These are phyloP conservation scores for Andrena fulva DNA, from an alignment of 2,888 invertebrate species.

Conservation along the genomic window DNA sequence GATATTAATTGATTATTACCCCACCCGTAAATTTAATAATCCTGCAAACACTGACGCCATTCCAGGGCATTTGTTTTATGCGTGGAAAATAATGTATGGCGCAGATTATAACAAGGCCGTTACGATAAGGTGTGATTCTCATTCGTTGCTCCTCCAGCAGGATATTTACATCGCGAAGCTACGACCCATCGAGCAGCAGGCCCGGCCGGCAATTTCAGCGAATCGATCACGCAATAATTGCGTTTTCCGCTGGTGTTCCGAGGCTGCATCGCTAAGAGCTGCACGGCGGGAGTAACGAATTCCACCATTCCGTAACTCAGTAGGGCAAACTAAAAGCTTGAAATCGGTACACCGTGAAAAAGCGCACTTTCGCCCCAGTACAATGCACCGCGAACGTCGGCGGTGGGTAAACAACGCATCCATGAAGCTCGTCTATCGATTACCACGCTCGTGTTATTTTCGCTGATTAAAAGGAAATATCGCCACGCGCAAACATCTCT, in stretches of 20 bases:
- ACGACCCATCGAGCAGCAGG: constrained; percentile 14
- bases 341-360: constrained; percentile 61
- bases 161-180: too few relatives aligned
- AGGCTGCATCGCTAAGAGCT: background rate
- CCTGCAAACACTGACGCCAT: background rate
- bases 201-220: background rate
- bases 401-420: constrained; percentile 38
- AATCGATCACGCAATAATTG: background rate
- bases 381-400: constrained; percentile 28
- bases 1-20: constrained; percentile 14
- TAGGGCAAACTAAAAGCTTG: constrained; percentile 60
- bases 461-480: constrained; percentile 1
- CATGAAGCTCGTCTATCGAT: constrained; percentile 25
- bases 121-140: background rate
- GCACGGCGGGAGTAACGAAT: constrained; percentile 40
- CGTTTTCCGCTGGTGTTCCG: background rate
- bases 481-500: background rate
- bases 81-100: too few relatives aligned
- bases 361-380: constrained; percentile 46
- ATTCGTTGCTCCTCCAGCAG: background rate
- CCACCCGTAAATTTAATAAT: background rate
- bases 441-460: constrained; percentile 21
- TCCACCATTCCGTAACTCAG: constrained; percentile 65
- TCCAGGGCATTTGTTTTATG: background rate
- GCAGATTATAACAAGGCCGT: background rate